Conservation (phyloP, 1,140 invertebrate genomes). For the Sycobia sp. region DNA sequence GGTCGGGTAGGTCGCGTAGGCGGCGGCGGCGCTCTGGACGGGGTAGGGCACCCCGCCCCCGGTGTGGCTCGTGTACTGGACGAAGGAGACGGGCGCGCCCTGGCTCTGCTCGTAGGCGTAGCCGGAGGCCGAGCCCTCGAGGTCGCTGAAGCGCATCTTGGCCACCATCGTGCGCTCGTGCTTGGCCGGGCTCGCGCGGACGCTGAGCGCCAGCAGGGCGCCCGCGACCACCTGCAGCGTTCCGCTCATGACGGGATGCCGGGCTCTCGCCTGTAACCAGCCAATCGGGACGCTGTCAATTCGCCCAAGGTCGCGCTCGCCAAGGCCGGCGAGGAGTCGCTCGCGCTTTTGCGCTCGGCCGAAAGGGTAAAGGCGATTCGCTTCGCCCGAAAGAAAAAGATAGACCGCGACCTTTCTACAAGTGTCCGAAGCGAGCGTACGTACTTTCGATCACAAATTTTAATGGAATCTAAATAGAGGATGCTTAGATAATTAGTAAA, state of each 20-base stretch:
- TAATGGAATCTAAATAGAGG: too few relatives aligned
- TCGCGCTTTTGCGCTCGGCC: too few relatives aligned
- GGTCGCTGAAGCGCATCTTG: slow-evolving; percentile 51
- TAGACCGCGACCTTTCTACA: too few relatives aligned
- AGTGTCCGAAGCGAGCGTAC: too few relatives aligned
- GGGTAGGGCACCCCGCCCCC: slow-evolving; percentile 25
- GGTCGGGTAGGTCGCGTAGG: slow-evolving; percentile 37
- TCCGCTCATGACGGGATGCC: not conserved
- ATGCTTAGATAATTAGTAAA: too few relatives aligned
- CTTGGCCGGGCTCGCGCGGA: slow-evolving; percentile 2
- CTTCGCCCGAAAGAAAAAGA: too few relatives aligned
- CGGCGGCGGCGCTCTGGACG: not conserved
- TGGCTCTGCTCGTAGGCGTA: slow-evolving; percentile 53
- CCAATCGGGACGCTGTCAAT: too few relatives aligned
- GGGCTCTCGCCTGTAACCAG: too few relatives aligned
- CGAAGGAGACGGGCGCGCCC: slow-evolving; percentile 46
- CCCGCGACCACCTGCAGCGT: not conserved
- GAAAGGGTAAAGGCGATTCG: too few relatives aligned
- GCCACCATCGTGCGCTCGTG: slow-evolving; percentile 45
- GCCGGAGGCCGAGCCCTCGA: slow-evolving; percentile 50
- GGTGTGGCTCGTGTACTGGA: slow-evolving; percentile 54
- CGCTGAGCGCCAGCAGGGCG: not conserved
- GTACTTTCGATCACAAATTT: too few relatives aligned
- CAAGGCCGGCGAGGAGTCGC: too few relatives aligned
- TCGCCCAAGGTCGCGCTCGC: too few relatives aligned